Evolutionary conservation across 2,888 invertebrate species (phyloP).

Genomic region (Phengaris arion): DNA sequence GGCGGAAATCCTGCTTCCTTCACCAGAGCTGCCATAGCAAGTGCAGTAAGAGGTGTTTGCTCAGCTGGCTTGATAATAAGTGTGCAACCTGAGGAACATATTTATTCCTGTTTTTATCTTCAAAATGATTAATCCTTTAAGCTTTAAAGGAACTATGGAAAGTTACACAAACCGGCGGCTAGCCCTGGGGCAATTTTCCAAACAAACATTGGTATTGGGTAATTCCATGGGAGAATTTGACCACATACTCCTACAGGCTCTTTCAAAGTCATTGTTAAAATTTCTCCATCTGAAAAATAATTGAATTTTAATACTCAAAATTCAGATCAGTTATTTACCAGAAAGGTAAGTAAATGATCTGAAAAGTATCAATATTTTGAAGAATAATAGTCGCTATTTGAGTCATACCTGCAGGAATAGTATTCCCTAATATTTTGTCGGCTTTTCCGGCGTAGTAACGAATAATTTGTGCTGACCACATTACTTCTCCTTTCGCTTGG

Average conservation of each 20-base stretch:
- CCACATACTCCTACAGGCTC: conserved; percentile 94
- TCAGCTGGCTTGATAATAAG: conserved; percentile 96
- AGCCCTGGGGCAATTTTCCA: conserved; percentile 95
- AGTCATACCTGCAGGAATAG: conserved; percentile 82
- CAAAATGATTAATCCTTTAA: too few species aligned
- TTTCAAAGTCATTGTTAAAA: conserved; percentile 89
- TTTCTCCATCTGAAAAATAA: conserved; percentile 84
- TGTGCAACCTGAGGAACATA: conserved; percentile 81
- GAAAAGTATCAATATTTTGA: too few species aligned
- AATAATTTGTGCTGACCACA: conserved; percentile 80
- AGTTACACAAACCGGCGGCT: conserved; percentile 74
- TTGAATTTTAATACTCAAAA: not conserved
- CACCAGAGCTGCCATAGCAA: conserved; percentile 90
- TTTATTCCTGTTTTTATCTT: too few species aligned
- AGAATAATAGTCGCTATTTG: too few species aligned
- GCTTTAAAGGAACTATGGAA: too few species aligned
- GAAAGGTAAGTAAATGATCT: too few species aligned
- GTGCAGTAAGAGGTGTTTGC: conserved; percentile 94
- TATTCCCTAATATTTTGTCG: conserved; percentile 90
- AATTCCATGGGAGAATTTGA: conserved; percentile 97
- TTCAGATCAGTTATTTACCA: too few species aligned
- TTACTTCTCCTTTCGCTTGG: conserved; percentile 84
- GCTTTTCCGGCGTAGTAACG: conserved; percentile 96
- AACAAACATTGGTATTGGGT: conserved; percentile 93
- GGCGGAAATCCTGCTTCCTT: conserved; percentile 95